Evolutionary conservation across 2,797 vertebrate genomes (phyloP), one percentile per base, ranked within the genome.

Genomic region (Pseudocheirus occidentalis): DNA sequence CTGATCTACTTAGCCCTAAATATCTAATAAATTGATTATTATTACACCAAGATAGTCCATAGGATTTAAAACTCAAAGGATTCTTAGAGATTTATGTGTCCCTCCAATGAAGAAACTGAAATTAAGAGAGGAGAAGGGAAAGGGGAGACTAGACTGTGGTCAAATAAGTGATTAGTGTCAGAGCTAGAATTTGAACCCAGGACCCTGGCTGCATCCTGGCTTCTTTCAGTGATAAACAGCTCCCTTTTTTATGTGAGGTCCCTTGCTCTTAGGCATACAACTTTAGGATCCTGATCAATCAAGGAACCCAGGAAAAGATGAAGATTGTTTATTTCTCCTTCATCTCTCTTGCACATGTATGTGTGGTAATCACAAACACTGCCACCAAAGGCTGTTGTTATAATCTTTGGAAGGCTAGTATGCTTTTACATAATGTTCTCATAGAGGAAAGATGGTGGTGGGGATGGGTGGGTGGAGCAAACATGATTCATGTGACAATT

Each of bases 401-500:
- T 21, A 40, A 73, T 73, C n/a, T 24, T 73, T 73, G n/a, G n/a
- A 40, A 81, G 24, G 73, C 73, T 10, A 14, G 40, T 7, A 3
- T 81, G 73, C 21, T 10, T 81, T 40, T 46, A 46, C 7, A 91
- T 53, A n/a, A 62, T 10, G 1, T 55, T 97, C 92, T 24, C 92
- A 31, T 73, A 94, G 87, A 31, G 29, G 87, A 9, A 0, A 0
- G 58, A 29, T 92, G 56, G 53, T 14, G 59, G 12, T 14, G 12
- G 58, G 29, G 24, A 5, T 4, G 52, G 53, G 53, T 54, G 53
- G 1, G 0, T 5, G 31, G 50, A 4, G 3, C 16, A 4, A 0
- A 34, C 55, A 5, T 56, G 66, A 90, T 55, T 58, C 95, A 56
- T 46, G 92, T 91, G 93, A 40, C 21, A 93, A 31, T 54, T 90